These are phyloP conservation scores for Pseudomyrmex gracilis DNA, from an alignment of 1,140 invertebrate genomes.

Conservation along the genomic window DNA sequence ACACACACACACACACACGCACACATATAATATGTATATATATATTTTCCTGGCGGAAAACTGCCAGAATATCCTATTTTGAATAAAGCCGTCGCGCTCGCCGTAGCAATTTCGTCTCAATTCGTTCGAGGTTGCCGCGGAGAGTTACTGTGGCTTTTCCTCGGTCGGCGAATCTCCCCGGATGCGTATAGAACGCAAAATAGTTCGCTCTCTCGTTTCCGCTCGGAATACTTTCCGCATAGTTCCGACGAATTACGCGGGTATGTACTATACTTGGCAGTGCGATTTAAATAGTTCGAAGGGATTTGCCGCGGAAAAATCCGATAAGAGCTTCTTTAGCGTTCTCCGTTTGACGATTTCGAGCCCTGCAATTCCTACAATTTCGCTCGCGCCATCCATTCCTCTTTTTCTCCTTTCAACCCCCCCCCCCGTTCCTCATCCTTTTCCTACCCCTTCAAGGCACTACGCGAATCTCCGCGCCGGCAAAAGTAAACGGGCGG, in stretches of 20 bases:
- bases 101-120: slow-evolving; percentile 66
- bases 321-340: slow-evolving; percentile 52
- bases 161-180: slow-evolving; percentile 64
- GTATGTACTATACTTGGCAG: slow-evolving; percentile 43
- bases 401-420: slow-evolving; percentile 47
- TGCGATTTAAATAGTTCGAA: slow-evolving; percentile 74
- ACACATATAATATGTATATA: too few species aligned
- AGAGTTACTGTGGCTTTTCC: slow-evolving; percentile 69
- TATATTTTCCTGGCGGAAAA: background rate
- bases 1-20: too few species aligned
- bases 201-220: slow-evolving; percentile 68
- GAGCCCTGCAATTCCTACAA: slow-evolving; percentile 49
- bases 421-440: background rate
- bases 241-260: slow-evolving; percentile 67
- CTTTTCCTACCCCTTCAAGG: background rate
- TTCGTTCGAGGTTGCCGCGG: slow-evolving; percentile 57
- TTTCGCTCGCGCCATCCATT: slow-evolving; percentile 42
- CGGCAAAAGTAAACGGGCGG: slow-evolving; percentile 55
- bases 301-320: slow-evolving; percentile 66
- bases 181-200: slow-evolving; percentile 64
- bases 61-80: slow-evolving; percentile 41
- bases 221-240: slow-evolving; percentile 70
- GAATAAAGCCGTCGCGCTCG: slow-evolving; percentile 64
- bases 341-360: slow-evolving; percentile 57
- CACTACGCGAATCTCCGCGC: slow-evolving; percentile 17